Evolutionary conservation across 2,797 vertebrate species (phyloP), one percentile per base, ranked within the genome.

Genomic region (Microhierax caerulescens): DNA sequence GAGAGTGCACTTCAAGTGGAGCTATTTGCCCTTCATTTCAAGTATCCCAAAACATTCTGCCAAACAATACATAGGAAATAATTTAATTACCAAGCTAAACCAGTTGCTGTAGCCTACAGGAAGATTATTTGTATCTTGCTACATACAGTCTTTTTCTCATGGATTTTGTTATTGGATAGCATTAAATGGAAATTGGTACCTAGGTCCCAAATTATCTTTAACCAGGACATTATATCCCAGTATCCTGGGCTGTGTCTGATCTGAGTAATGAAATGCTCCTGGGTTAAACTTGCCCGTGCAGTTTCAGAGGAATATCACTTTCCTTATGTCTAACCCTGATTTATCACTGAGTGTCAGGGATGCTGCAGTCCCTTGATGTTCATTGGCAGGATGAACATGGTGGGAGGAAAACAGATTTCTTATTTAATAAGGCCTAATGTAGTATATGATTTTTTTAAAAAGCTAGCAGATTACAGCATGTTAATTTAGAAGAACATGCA

Each of bases 361-460:
- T 54, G 37, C 18, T 75, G 53, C 84, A 76, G 37, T 79, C 43
- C 64, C 32, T 79, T 79, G 74, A 82, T 67, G 47, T 59, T 92
- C 77, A 67, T 10, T 91, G 88, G 81, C 77, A 91, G 86, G 51
- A 70, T 88, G 84, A 94, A 78, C 0, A 0, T 70, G 67, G 88
- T 94, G 81, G 83, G 85, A 76, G 70, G 80, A 92, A 76, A 60
- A 48, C 27, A 87, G 37, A 74, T 85, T 93, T 95, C 65, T 94
- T 67, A 64, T 80, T 86, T 93, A 89, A 92, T 91, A 76, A 91
- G 22, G n/a, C 43, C 83, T 67, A 92, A 76, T 57, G 63, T 79
- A 85, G 51, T 43, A 69, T 17, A 60, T 8, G 28, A 73, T 43
- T 92, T 92, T 74, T 74, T 15, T 1, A n/a, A 92, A 89, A 87